phyloP scores from a whole-genome alignment of 1,140 invertebrate species.

The Notospermus geniculatus region DNA sequence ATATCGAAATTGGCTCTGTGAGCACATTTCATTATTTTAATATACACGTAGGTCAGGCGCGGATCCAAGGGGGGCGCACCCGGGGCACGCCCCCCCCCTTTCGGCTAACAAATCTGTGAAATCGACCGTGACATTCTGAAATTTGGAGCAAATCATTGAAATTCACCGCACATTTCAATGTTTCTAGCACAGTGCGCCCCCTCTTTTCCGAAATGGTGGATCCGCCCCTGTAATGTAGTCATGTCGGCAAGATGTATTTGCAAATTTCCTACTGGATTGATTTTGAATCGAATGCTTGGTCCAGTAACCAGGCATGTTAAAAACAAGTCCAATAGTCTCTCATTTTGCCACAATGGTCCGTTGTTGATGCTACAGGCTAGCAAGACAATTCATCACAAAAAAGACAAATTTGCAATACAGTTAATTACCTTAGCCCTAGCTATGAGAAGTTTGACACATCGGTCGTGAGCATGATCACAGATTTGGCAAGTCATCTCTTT shows the following conservation, averaged over 20 bases:
- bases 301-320: neutral
- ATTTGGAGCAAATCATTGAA: no score
- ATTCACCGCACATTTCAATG: no score
- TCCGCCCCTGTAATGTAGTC: no score
- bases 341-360: neutral
- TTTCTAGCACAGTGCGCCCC: no score
- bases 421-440: constrained; percentile 63
- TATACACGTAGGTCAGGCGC: no score
- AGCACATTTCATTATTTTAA: no score
- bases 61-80: no score
- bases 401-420: constrained; percentile 3
- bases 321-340: neutral
- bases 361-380: neutral
- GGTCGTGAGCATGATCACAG: constrained; percentile 88
- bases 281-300: neutral
- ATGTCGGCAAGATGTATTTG: neutral
- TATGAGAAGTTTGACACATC: constrained; percentile 80
- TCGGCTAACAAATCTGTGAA: no score
- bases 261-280: constrained; percentile 5
- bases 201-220: no score
- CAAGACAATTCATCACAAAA: neutral
- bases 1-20: no score
- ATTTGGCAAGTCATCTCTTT: constrained; percentile 74
- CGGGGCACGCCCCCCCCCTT: no score
- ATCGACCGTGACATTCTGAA: no score